Evolutionary conservation across 2,888 invertebrate species (phyloP), one percentile per base, ranked within the genome.

Genomic region (Habroteleia sp.): DNA sequence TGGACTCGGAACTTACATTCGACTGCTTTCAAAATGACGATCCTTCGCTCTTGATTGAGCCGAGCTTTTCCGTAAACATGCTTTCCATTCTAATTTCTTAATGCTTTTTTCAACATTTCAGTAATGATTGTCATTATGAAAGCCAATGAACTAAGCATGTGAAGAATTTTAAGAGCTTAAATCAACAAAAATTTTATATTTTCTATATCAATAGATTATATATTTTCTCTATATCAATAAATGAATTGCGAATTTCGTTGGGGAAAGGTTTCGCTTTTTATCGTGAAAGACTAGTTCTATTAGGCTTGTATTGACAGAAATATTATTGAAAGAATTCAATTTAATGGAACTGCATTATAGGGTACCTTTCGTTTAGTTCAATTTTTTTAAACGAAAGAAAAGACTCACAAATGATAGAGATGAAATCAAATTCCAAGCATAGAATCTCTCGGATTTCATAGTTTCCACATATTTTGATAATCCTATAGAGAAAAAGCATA

Each of bases 1-100:
- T 16, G 20, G 29, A 41, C 58, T 58, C 33, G 20, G 29, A 46
- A 16, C 46, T 60, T 31, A 31, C 48, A 35, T 63, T 25, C 50
- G 25, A 29, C 27, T 25, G 63, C 50, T 63, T 25, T 39, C 35
- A 27, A 65, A 65, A 65, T 65, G 65, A 65, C 65, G 65, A 65
- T 65, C 35, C 65, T 54, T 65, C 52, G 44, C 52, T 52, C 65
- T 54, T 44, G 65, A 65, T 65, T 52, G 54, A 46, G 37, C 46
- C 44, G 37, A 44, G 54, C 65, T 66, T 66, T 29, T 46, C 54
- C 27, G 65, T 54, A 66, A 54, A 66, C 65, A 66, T 54, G 65
- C 54, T 66, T 66, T 66, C 37, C 44, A 66, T 66, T 66, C 54
- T 66, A 66, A 66, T 54, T 54, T 66, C 65, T 66, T 66, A 66